phyloP scores from a whole-genome alignment of 1,140 invertebrate genomes.

The Heliothis virescens region DNA sequence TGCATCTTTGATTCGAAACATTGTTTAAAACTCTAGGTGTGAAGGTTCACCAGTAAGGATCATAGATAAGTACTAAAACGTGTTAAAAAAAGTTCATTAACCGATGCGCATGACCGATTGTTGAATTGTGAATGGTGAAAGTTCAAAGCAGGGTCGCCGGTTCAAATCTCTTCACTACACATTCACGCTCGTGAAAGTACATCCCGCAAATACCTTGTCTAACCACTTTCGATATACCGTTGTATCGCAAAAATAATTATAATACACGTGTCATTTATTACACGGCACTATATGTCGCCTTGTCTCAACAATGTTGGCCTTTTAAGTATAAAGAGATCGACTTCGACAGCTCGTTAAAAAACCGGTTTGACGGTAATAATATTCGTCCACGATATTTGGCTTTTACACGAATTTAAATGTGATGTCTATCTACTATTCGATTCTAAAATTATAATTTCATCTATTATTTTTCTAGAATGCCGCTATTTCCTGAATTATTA shows the following conservation, averaged over 20 bases:
- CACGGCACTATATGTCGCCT: neutral
- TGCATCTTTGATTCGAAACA: too few species aligned
- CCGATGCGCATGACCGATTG: conserved; percentile 28
- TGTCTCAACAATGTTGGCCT: neutral
- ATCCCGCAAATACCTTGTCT: neutral
- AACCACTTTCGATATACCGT: conserved; percentile 38
- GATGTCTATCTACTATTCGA: too few species aligned
- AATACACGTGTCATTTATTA: neutral
- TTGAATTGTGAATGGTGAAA: conserved; percentile 34
- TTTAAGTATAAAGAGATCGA: neutral
- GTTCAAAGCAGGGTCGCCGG: conserved; percentile 31
- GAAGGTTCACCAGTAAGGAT: neutral
- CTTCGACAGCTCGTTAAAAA: conserved; percentile 8
- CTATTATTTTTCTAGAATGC: too few species aligned
- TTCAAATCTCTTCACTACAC: conserved; percentile 10
- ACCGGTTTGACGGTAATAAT: conserved; percentile 22
- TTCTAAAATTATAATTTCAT: too few species aligned
- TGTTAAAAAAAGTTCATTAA: conserved; percentile 21
- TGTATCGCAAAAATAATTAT: conserved; percentile 14
- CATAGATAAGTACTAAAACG: neutral
- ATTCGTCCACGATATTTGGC: neutral
- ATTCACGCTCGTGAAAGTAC: conserved; percentile 20
- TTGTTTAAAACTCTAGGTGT: too few species aligned
- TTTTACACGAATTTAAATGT: conserved; percentile 24
- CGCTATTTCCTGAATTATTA: too few species aligned